These are phyloP conservation scores for Trichopria drosophilae DNA, from an alignment of 2,888 invertebrate species.

Conservation along the genomic window DNA sequence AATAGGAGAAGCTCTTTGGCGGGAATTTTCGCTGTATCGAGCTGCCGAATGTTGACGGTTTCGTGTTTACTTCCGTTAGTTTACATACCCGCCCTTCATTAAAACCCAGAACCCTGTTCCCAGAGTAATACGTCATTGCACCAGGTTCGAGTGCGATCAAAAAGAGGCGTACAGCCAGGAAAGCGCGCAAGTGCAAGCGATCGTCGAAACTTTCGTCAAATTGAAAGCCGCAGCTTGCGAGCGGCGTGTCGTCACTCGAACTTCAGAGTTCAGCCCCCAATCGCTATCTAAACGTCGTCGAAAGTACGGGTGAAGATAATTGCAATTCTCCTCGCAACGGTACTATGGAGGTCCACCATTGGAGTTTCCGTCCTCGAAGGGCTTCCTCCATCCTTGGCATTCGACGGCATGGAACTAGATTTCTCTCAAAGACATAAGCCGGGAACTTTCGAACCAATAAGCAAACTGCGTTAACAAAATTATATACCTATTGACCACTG, in stretches of 20 bases:
- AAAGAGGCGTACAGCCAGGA: too few species aligned
- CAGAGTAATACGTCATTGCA: too few species aligned
- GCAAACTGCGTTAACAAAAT: constrained; percentile 30
- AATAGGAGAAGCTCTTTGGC: too few species aligned
- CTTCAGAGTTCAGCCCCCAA: constrained; percentile 24
- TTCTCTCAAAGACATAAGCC: constrained; percentile 2
- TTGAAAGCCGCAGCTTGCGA: constrained; percentile 30
- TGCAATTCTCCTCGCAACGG: constrained; percentile 27
- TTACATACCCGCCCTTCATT: too few species aligned
- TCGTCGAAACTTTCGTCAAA: constrained; percentile 28
- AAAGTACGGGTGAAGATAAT: constrained; percentile 35
- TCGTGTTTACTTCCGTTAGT: too few species aligned
- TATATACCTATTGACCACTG: constrained; percentile 21
- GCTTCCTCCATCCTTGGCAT: neutral
- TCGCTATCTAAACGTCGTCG: constrained; percentile 29
- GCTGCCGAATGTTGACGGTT: too few species aligned
- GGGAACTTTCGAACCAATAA: constrained; percentile 29
- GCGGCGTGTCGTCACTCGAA: constrained; percentile 28
- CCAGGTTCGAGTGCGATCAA: too few species aligned
- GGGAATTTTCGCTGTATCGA: too few species aligned
- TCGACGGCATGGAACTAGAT: constrained; percentile 3
- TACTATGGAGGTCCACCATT: neutral
- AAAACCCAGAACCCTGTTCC: too few species aligned
- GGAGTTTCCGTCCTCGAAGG: neutral
- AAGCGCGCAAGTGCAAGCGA: neutral